Conservation (phyloP, 1,140 invertebrate species). For the Sarcophaga bullata region DNA sequence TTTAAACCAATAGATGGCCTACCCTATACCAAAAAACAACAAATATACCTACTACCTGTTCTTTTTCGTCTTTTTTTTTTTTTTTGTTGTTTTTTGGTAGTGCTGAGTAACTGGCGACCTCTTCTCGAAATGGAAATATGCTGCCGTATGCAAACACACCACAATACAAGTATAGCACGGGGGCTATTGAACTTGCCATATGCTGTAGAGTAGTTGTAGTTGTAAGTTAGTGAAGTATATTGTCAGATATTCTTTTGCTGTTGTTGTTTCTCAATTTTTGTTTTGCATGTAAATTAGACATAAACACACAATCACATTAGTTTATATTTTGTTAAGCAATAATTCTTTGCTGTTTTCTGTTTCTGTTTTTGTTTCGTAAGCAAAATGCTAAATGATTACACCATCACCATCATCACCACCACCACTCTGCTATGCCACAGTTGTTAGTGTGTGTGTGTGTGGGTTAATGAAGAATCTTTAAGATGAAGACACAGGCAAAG, state of each 20-base stretch:
- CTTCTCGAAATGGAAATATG: neutral
- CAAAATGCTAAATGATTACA: neutral
- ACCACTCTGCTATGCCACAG: no score
- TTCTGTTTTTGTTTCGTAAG: neutral
- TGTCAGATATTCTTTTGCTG: neutral
- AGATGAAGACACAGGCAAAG: neutral
- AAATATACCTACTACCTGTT: neutral
- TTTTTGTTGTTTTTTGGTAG: neutral
- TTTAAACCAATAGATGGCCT: no score
- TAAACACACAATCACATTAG: slow-evolving; percentile 35
- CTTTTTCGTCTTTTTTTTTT: neutral
- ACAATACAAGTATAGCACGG: neutral
- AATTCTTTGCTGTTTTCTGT: neutral
- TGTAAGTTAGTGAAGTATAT: no score
- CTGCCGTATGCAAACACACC: neutral
- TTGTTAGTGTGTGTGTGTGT: neutral
- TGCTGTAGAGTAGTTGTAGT: neutral
- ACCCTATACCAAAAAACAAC: no score
- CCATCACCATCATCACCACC: no score
- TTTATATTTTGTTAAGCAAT: slow-evolving; percentile 37
- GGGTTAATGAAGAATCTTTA: neutral
- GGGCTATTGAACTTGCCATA: slow-evolving; percentile 27
- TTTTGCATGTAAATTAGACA: slow-evolving; percentile 37
- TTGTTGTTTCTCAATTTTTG: neutral
- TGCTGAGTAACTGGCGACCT: neutral